A percentile compares a stretch with the other conserved stretches of the same genome.
Conservation (phyloP, 2,888 invertebrate species). For the Apamea anceps region DNA sequence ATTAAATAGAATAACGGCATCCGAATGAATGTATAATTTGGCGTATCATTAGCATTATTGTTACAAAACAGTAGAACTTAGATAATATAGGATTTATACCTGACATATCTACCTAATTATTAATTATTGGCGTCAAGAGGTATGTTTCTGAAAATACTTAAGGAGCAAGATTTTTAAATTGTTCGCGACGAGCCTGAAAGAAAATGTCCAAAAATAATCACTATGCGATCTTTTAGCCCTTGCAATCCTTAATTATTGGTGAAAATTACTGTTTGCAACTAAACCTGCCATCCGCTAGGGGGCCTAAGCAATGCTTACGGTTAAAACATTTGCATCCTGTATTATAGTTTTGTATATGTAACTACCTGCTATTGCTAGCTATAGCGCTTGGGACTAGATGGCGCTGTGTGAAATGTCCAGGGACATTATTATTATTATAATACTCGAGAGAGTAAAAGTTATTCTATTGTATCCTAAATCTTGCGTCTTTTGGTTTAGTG, state of each 20-base stretch:
- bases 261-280: neutral
- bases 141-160: slow-evolving; percentile 32
- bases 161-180: slow-evolving; percentile 20
- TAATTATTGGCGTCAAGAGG: slow-evolving; percentile 53
- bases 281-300: too few species aligned
- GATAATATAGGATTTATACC: slow-evolving; percentile 6
- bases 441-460: too few species aligned
- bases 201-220: neutral
- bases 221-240: too few species aligned
- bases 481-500: neutral
- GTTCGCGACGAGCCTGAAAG: neutral
- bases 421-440: too few species aligned
- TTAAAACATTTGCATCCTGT: too few species aligned
- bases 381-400: too few species aligned
- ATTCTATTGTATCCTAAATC: neutral
- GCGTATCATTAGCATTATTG: slow-evolving; percentile 47
- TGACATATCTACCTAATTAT: neutral
- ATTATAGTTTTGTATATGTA: too few species aligned
- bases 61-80: slow-evolving; percentile 32
- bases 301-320: too few species aligned
- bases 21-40: slow-evolving; percentile 61
- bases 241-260: too few species aligned
- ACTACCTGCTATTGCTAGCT: too few species aligned
- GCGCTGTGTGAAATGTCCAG: too few species aligned
- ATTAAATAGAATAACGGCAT: slow-evolving; percentile 59